These are phyloP conservation scores for Epirrhoe alternata DNA, from an alignment of 2,888 invertebrate species.

Conservation along the genomic window DNA sequence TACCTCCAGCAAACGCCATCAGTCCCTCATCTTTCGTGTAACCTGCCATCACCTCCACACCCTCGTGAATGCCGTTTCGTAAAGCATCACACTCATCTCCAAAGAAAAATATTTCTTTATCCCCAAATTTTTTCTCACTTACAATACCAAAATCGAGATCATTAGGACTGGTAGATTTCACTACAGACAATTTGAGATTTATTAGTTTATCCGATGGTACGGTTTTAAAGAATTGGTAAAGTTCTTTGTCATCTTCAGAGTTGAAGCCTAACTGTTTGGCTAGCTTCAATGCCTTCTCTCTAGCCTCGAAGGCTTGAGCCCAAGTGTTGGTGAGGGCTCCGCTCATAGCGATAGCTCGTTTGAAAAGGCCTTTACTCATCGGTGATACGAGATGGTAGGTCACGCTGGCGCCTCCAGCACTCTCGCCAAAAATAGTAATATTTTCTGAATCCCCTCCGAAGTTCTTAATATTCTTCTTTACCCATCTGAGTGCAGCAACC, in stretches of 20 bases:
- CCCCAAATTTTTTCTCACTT: slow-evolving; percentile 60
- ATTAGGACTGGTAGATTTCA: slow-evolving; percentile 44
- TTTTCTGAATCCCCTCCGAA: slow-evolving; percentile 75
- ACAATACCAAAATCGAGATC: slow-evolving; percentile 52
- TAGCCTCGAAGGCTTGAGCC: slow-evolving; percentile 73
- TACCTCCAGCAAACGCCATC: slow-evolving; percentile 39
- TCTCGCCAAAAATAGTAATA: slow-evolving; percentile 77
- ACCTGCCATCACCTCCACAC: slow-evolving; percentile 88
- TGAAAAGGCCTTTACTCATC: slow-evolving; percentile 73
- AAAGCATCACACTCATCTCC: slow-evolving; percentile 62
- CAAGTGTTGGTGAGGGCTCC: slow-evolving; percentile 86
- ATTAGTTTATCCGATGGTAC: slow-evolving; percentile 56
- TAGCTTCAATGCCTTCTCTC: slow-evolving; percentile 69
- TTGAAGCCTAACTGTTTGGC: slow-evolving; percentile 60
- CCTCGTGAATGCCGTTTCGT: slow-evolving; percentile 73
- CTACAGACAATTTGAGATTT: slow-evolving; percentile 45
- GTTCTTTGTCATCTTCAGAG: slow-evolving; percentile 60
- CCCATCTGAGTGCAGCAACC: slow-evolving; percentile 73
- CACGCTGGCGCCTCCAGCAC: slow-evolving; percentile 67
- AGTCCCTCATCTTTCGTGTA: slow-evolving; percentile 89
- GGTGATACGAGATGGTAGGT: slow-evolving; percentile 71
- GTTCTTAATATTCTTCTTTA: slow-evolving; percentile 64
- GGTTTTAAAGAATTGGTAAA: slow-evolving; percentile 62
- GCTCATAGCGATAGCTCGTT: slow-evolving; percentile 87
- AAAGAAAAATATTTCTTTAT: slow-evolving; percentile 60